A percentile compares a stretch with the other conserved stretches of the same genome.
phyloP scores from a whole-genome alignment of 2,888 invertebrate species.

The Cataglyphis livida region DNA sequence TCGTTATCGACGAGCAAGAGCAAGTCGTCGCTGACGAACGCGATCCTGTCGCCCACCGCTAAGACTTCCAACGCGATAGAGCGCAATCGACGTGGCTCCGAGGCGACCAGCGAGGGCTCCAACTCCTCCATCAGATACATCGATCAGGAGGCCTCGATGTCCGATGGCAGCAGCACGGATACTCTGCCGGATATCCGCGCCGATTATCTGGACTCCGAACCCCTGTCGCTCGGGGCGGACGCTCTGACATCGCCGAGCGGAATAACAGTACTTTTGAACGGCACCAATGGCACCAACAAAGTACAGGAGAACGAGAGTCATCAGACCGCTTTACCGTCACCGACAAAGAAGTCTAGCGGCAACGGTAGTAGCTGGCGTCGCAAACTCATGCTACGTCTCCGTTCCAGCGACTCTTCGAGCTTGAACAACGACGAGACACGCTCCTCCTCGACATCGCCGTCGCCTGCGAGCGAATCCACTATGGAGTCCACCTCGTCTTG shows the following conservation, averaged over 20 bases:
- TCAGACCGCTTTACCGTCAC: conserved; percentile 32
- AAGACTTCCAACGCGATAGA: conserved; percentile 58
- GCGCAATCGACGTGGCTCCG: conserved; percentile 78
- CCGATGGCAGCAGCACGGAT: conserved; percentile 83
- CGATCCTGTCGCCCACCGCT: conserved; percentile 51
- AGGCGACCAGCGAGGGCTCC: conserved; percentile 82
- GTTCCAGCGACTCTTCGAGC: conserved; percentile 85
- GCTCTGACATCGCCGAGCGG: conserved; percentile 68
- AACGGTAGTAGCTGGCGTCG: conserved; percentile 86
- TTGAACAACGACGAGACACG: conserved; percentile 76
- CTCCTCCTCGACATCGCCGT: conserved; percentile 75
- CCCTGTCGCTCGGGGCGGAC: conserved; percentile 79
- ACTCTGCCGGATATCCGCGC: conserved; percentile 82
- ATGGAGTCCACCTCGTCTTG: conserved; percentile 32
- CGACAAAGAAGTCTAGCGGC: conserved; percentile 63
- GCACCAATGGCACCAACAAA: conserved; percentile 46
- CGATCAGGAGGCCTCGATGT: conserved; percentile 82
- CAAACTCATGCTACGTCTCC: conserved; percentile 86
- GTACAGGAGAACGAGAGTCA: conserved; percentile 40
- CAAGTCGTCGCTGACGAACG: conserved; percentile 62
- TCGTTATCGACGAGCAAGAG: conserved; percentile 64
- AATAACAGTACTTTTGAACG: conserved; percentile 57
- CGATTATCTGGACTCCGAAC: conserved; percentile 82
- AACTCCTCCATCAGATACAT: conserved; percentile 83
- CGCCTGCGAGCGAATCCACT: conserved; percentile 58